Base-by-base conservation (phyloP, 2,888 invertebrate species). In the Andricus curvator region DNA sequence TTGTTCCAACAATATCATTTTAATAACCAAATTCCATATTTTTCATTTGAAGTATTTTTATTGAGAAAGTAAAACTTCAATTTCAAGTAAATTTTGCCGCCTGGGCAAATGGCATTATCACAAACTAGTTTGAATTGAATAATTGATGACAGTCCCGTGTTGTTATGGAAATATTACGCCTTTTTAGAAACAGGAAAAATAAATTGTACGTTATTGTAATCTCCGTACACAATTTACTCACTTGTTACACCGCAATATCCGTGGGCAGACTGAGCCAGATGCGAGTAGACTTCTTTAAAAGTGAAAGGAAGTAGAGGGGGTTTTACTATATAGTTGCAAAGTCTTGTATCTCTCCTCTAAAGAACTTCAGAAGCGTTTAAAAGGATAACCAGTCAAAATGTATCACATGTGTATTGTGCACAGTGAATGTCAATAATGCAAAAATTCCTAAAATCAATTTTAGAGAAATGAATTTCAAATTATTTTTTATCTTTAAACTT, bases 271-370 rank as follows among this genome's bases (percentile, higher is more conserved):
- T 86, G 80, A 82, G 77, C 64, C 67, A 66, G 78, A 29, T 77
- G 79, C 74, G 77, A 74, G 81, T 80, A 64, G 67, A 82, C 84
- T 86, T 85, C 85, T 84, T 85, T 77, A 83, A 84, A 86, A 86
- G 86, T 86, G 86, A 86, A 86, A 86, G 86, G 86, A 86, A 83
- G 79, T 80, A 78, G 81, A 80, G 82, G 80, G 78, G 79, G 66
- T 51, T 56, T 33, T 60, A 56, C 56, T 74, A 80, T 74, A 80
- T 56, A 70, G 56, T 74, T 78, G 33, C 41, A 65, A 64, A 78
- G 68, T 78, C 81, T 80, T 82, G 81, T 65, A 56, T 60, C 65
- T 56, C 22, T 79, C 78, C 77, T 74, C 60, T 68, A 79, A 81
- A 66, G 80, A 70, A 70, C 22, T 70, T 29, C 64, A 74, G 79